Conservation (phyloP, 2,888 invertebrate genomes). For the Linnaemya tessellans region DNA sequence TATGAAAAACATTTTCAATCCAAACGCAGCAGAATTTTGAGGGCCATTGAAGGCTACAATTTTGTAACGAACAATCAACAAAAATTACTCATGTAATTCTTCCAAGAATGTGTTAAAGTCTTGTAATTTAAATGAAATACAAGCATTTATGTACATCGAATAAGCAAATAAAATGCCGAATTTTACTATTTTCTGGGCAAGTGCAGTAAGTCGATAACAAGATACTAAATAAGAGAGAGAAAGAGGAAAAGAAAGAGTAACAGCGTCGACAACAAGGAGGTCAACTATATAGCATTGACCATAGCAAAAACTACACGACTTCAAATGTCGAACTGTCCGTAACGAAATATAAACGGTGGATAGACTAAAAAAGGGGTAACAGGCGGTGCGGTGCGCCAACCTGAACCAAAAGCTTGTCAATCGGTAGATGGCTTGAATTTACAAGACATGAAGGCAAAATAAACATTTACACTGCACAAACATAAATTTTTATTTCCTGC, state of each 20-base stretch:
- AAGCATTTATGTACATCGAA: not conserved
- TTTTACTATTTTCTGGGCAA: constrained; percentile 9
- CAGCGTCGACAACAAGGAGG: constrained; percentile 38
- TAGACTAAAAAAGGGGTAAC: no score
- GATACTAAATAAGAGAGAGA: not conserved
- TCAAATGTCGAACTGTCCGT: no score
- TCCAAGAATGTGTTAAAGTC: constrained; percentile 13
- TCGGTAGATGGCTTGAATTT: no score
- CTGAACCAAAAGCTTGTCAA: no score
- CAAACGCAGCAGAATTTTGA: constrained; percentile 36
- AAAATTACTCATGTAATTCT: constrained; percentile 39
- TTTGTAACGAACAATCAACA: constrained; percentile 35
- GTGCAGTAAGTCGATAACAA: not conserved
- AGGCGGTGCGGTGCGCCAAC: no score
- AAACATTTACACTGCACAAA: no score
- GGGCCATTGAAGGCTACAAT: constrained; percentile 32
- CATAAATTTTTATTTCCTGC: no score
- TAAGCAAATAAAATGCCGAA: not conserved
- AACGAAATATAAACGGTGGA: no score
- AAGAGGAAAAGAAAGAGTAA: not conserved
- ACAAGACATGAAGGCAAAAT: no score
- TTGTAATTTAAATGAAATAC: constrained; percentile 20
- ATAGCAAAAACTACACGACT: no score
- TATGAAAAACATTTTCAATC: constrained; percentile 13
- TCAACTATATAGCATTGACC: constrained; percentile 31